Base-by-base conservation (phyloP, 1,140 invertebrate species). In the Drosophila mayri region DNA sequence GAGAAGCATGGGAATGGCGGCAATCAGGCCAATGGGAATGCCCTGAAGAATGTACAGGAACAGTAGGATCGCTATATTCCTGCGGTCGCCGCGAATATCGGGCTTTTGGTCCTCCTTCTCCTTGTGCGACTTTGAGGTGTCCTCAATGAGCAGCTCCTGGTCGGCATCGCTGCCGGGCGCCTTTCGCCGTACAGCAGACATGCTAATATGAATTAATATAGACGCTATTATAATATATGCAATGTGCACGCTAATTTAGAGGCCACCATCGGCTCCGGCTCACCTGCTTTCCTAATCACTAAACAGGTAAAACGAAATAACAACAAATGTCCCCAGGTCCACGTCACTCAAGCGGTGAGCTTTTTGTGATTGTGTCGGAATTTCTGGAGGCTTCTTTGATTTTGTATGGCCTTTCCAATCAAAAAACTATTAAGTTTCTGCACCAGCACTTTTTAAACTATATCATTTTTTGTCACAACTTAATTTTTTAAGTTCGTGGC, bases 11-110 rank as follows among this genome's bases (percentile, higher is more conserved):
- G 99, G 99, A 76, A 99, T 96, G 40, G 98, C 97, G 16, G 96
- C 96, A 44, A 96, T 97, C 18, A 99, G 93, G 10, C 99, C 99
- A 5, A 99, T 93, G 2, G 99, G 99, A 92, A 99, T 98, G 2
- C 98, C 99, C 95, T 99, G 98, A 8, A 99, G 94, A 41, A 98
- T 94, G 91, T 99, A 99, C 1, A 99, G 94, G 92, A 99, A 98
- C 70, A 99, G 94, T 46, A 99, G 94, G 43, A 99, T 94, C 4
- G 95, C 94, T 81, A 99, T 98, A 91, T 97, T 97, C 44, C 94
- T 92, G 79, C 95, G 94, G 93, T 97, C 97, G 9, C 96, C 96
- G 78, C 94, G 94, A 71, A 96, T 93, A 84, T 96, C 94, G 35
- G 91, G 81, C 44, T 76, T 86, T 14, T 46, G 47, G 12, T 90